Conservation (phyloP, 2,113 vertebrate genomes). For the Channa argus region DNA sequence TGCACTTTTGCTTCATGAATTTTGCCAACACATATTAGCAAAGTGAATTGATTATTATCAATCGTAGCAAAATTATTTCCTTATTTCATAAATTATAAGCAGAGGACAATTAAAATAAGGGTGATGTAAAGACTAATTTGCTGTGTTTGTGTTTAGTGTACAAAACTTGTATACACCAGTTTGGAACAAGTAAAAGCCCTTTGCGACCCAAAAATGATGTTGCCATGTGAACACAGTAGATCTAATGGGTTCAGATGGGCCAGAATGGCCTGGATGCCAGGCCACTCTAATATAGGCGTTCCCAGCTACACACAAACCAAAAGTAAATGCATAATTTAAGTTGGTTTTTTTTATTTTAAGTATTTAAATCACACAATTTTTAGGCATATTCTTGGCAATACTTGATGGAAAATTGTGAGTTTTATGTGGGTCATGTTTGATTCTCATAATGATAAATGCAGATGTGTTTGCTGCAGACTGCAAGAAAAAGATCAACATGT, state of each 20-base stretch:
- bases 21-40: background rate
- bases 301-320: background rate
- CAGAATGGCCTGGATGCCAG: slow-evolving; percentile 14
- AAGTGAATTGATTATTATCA: background rate
- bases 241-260: slow-evolving; percentile 53
- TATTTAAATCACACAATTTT: background rate
- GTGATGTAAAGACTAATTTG: background rate
- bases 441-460: slow-evolving; percentile 30
- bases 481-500: slow-evolving; percentile 14
- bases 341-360: too few species aligned
- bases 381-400: background rate
- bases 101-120: slow-evolving; percentile 33
- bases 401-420: background rate
- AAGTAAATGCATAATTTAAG: slow-evolving; percentile 9
- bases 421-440: background rate
- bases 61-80: background rate
- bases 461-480: slow-evolving; percentile 64
- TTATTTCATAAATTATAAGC: slow-evolving; percentile 1
- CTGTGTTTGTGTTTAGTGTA: slow-evolving; percentile 26
- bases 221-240: slow-evolving; percentile 9
- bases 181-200: slow-evolving; percentile 2
- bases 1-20: background rate
- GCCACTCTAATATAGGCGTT: slow-evolving; percentile 25
- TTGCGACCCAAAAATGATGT: background rate
- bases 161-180: slow-evolving; percentile 11